Evolutionary conservation across 2,888 invertebrate species (phyloP), one percentile per base, ranked within the genome.

Genomic region (Ornithoptera alexandrae): DNA sequence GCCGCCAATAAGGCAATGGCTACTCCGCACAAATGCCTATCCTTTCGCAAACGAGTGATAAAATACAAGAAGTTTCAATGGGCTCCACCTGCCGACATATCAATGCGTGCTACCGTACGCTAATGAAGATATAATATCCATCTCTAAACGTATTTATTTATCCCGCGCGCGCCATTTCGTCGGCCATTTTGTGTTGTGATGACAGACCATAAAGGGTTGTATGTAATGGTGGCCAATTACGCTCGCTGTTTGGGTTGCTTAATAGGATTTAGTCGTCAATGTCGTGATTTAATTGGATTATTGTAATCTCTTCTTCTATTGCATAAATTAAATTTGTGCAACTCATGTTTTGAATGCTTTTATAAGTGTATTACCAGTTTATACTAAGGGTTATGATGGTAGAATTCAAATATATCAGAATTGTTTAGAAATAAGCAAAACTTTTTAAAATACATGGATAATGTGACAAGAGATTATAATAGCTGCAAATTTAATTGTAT

Each of bases 81-180:
- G 85, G 80, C 80, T 75, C 77, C 88, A 87, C 89, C 88, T 88
- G 84, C 81, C 76, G 92, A 92, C 92, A 84, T 86, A 92, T 92
- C 91, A 92, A 92, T 92, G 90, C 89, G 66, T 53, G 80, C 84
- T 81, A 79, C 84, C 77, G 83, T 82, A 85, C 90, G 86, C 84
- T 92, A 92, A 92, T 92, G 92, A 92, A 92, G 92, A 92, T 92
- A 92, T 92, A 92, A 92, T 92, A 92, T 92, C 90, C 84, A 88
- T 86, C 88, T 85, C 81, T 79, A 79, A 81, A 83, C 84, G 87
- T 87, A 88, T 89, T 90, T 88, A 90, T 90, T 88, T 87, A 39
- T 85, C 81, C 88, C 81, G 85, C 85, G 82, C 83, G 81, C 84
- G 85, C 84, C 83, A 75, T 74, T 68, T 65, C 78, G 75, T 73